Conservation (phyloP, 2,888 invertebrate species). For the Torymus texanus region DNA sequence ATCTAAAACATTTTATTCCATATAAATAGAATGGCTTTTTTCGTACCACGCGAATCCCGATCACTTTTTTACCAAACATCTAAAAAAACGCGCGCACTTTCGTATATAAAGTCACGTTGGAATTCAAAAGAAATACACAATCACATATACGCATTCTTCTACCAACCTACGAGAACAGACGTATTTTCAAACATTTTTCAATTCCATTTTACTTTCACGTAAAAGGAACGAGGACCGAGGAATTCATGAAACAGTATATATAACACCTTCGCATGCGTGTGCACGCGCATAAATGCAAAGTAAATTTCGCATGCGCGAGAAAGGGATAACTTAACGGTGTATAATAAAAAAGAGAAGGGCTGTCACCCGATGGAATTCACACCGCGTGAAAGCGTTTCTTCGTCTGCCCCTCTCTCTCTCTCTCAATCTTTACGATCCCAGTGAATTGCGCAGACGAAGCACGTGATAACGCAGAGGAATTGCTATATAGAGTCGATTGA, state of each 20-base stretch:
- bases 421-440: no score
- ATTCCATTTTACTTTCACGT: background rate
- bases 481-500: no score
- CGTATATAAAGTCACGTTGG: background rate
- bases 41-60: no score
- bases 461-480: no score
- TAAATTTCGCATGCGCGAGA: background rate
- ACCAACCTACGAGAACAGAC: background rate
- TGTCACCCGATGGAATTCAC: no score
- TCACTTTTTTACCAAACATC: background rate
- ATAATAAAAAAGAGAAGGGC: background rate
- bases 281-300: slow-evolving; percentile 3
- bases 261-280: no score
- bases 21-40: no score
- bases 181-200: slow-evolving; percentile 11
- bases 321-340: no score
- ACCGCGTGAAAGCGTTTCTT: no score
- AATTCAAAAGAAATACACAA: slow-evolving; percentile 3
- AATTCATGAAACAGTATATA: background rate
- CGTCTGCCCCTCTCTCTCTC: no score
- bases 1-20: no score
- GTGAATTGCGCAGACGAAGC: no score
- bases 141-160: background rate
- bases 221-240: background rate
- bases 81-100: background rate